Base-by-base conservation (phyloP, 2,888 invertebrate genomes). In the Rhagonycha fulva region DNA sequence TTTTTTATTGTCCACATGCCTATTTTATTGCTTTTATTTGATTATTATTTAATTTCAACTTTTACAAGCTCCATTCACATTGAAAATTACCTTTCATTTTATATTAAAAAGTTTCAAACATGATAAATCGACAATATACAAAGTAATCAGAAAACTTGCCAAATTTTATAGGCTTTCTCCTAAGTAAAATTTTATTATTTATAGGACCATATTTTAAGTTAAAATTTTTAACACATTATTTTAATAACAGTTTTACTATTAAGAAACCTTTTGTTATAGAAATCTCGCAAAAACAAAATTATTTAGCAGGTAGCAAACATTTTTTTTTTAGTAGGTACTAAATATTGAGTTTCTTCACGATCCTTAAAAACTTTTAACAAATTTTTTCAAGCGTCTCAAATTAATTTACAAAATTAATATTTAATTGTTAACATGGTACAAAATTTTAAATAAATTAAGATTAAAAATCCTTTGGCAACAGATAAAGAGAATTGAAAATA, bases 1-100 rank as follows among this genome's bases (percentile, higher is more conserved):
- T 60, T 75, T 71, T 74, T 66, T 66, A 66, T 66, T 66, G 63
- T 66, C 63, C 63, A 11, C 47, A 47, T 47, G 47, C 47, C 47
- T n/a, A 47, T 47, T 47, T 47, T 47, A 47, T 47, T 47, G 47
- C 47, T 7, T 47, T 47, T 47, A 47, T 47, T 47, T 47, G 47
- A 47, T 47, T 47, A 47, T 47, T 47, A 47, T 47, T 47, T 47
- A 47, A 47, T 47, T 47, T 47, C 47, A 47, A 47, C 47, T 47
- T 47, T n/a, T 47, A 47, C 47, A n/a, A 47, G 47, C 47, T 47
- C 47, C 47, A 47, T 47, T 47, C 47, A 47, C 47, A 47, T 47
- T 47, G 47, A n/a, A 47, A 47, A 47, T 47, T 47, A 47, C 47
- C 47, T 47, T 47, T 47, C 47, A n/a, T 47, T 47, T 47, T 47